Evolutionary conservation across 2,113 vertebrate species (phyloP), one percentile per base, ranked within the genome.

Genomic region (Tachycineta bicolor): DNA sequence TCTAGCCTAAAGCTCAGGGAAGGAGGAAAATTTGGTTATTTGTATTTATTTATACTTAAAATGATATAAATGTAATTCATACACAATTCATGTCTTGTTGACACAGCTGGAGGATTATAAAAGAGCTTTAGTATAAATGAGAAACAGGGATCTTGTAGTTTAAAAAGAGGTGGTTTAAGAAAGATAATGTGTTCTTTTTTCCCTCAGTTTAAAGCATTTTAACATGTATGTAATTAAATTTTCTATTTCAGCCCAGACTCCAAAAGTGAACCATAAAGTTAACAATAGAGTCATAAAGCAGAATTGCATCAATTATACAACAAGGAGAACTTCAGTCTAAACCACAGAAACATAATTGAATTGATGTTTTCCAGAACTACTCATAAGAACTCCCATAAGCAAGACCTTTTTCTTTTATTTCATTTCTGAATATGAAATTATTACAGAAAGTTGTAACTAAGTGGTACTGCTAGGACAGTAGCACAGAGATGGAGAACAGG

Each of bases 251-350:
- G 8, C n/a, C 34, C 29, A 89, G 83, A 60, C 24, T 89, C 14
- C 68, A 37, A 86, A 87, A 88, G 29, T 52, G 71, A 95, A 92
- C 65, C 64, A 58, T 58, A 50, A 95, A 90, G 21, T 59, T 90
- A 87, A 87, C 67, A 74, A 59, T 39, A 70, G 53, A 73, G 28
- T 63, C 50, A 89, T 75, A 90, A 90, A 86, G 50, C 12, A 75
- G 93, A 90, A 83, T 91, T 64, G 13, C 59, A 80, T 69, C 55
- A 91, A 75, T 89, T 88, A 69, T 41, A 63, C 33, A 89, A 12
- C 25, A 55, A 92, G 19, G 13, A 19, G 7, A 94, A 70, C 67
- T 47, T 39, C 21, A 87, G 22, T 37, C 55, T 80, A 55, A 90
- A 79, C 58, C 34, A 53, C 26, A 87, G 44, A 80, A 34, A 65